phyloP scores from a whole-genome alignment of 2,797 vertebrate species.

The Bradypodion pumilum region DNA sequence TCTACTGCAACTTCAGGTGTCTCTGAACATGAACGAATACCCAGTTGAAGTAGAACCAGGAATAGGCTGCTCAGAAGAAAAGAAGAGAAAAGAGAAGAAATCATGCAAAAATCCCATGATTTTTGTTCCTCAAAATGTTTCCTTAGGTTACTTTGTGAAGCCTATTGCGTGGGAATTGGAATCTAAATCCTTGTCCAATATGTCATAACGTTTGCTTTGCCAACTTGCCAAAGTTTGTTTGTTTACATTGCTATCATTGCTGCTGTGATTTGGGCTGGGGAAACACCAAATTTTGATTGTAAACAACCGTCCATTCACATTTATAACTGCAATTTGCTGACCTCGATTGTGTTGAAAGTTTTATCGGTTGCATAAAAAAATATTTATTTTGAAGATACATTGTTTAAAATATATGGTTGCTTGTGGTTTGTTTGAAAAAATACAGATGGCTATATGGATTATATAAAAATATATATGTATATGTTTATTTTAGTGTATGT shows the following conservation, averaged over 20 bases:
- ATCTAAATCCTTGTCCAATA: background rate
- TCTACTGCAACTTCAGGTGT: no score
- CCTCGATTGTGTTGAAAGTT: constrained; percentile 14
- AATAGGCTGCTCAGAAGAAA: no score
- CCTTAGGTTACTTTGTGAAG: background rate
- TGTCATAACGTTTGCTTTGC: background rate
- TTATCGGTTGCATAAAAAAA: background rate
- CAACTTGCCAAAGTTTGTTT: background rate
- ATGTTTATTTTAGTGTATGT: background rate
- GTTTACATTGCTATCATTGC: background rate
- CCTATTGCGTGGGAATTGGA: background rate
- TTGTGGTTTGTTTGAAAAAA: background rate
- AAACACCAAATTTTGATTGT: background rate
- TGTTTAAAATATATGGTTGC: constrained; percentile 14
- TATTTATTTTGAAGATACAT: background rate
- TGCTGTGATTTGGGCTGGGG: background rate
- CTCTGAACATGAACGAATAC: no score
- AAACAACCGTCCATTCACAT: background rate
- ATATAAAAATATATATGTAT: background rate
- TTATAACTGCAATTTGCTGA: background rate
- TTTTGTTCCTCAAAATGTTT: no score
- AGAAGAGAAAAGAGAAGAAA: no score
- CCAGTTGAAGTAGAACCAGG: no score
- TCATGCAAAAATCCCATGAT: no score
- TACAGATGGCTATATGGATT: background rate